These are phyloP conservation scores for Pangasianodon gigas DNA, from an alignment of 2,113 vertebrate genomes.

Conservation along the genomic window DNA sequence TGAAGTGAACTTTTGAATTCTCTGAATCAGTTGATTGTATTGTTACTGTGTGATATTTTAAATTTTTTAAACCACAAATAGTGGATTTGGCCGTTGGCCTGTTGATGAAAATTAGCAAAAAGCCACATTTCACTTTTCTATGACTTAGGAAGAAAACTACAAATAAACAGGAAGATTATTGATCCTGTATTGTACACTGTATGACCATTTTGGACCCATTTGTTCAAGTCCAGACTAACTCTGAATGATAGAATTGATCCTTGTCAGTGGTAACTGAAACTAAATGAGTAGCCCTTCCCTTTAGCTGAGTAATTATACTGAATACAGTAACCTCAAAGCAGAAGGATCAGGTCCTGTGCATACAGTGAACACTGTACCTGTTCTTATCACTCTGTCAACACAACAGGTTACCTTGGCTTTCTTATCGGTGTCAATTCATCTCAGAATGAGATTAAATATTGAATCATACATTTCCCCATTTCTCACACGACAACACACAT, in stretches of 20 bases:
- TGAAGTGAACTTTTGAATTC: background rate
- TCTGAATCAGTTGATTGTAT: background rate
- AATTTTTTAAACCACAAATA: background rate
- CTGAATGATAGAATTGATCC: background rate
- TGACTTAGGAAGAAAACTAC: background rate
- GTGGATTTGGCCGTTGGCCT: background rate
- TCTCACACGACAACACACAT: slow-evolving; percentile 36
- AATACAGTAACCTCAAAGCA: slow-evolving; percentile 15
- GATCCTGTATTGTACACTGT: background rate
- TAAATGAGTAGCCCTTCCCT: background rate
- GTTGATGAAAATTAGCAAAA: background rate
- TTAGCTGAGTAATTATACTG: slow-evolving; percentile 5
- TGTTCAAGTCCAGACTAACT: background rate
- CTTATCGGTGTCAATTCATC: slow-evolving; percentile 56
- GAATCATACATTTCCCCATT: slow-evolving; percentile 46
- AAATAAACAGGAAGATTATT: background rate
- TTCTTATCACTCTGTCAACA: slow-evolving; percentile 61
- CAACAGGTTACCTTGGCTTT: slow-evolving; percentile 46
- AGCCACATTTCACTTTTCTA: background rate
- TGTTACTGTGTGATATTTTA: background rate
- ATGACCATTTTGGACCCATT: background rate
- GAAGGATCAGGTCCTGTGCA: slow-evolving; percentile 28
- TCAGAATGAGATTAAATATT: slow-evolving; percentile 50
- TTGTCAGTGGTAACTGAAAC: background rate
- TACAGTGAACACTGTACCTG: slow-evolving; percentile 35